These are phyloP conservation scores for Arge pagana DNA, from an alignment of 2,888 invertebrate genomes.

Conservation along the genomic window DNA sequence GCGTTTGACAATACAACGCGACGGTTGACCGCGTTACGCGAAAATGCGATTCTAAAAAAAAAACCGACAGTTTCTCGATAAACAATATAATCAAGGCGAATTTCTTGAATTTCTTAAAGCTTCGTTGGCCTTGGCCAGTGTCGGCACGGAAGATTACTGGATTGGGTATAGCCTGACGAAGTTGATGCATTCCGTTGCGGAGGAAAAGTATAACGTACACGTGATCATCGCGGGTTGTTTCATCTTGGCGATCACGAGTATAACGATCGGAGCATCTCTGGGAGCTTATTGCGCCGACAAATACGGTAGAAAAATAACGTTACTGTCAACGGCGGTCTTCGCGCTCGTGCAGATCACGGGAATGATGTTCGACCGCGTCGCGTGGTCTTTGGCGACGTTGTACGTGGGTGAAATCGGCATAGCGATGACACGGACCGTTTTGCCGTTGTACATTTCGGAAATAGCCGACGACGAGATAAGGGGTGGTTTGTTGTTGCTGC, in stretches of 20 bases:
- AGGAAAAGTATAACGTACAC: too few species aligned
- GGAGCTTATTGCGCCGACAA: background rate
- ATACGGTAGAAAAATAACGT: background rate
- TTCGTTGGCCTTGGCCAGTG: conserved; percentile 1
- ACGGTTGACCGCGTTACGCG: too few species aligned
- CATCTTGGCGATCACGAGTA: background rate
- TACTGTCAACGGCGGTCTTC: background rate
- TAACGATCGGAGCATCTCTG: background rate
- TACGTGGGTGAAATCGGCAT: background rate
- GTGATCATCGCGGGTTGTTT: background rate
- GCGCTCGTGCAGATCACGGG: background rate
- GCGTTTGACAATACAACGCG: too few species aligned
- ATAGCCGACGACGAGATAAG: conserved; percentile 1
- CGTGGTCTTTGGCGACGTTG: too few species aligned
- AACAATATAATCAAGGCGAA: too few species aligned
- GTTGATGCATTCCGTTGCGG: background rate
- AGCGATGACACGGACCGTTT: background rate
- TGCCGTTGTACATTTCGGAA: conserved; percentile 7
- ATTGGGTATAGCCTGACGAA: background rate
- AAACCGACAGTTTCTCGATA: too few species aligned
- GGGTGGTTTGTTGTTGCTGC: background rate
- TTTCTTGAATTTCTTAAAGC: too few species aligned
- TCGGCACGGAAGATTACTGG: conserved; percentile 8
- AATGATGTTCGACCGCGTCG: too few species aligned
- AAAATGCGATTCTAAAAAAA: too few species aligned